phyloP scores from a whole-genome alignment of 2,113 vertebrate species.

The Tenebrosternarchus preto region DNA sequence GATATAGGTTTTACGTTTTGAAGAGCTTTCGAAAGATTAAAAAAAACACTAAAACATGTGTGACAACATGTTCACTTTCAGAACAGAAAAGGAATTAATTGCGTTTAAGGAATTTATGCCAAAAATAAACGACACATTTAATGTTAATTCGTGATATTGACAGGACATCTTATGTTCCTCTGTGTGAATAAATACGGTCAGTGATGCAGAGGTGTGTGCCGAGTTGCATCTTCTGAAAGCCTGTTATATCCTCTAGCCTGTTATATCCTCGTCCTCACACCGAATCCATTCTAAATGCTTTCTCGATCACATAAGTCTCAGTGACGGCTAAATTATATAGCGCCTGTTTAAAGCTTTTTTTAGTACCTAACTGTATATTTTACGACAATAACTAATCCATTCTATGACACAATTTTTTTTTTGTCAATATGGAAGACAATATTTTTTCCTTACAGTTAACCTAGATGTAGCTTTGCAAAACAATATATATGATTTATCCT shows the following conservation, averaged over 20 bases:
- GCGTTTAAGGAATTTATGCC: constrained; percentile 31
- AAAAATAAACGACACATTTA: constrained; percentile 41
- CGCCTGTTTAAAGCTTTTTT: too few species aligned
- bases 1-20: not conserved
- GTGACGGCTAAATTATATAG: too few species aligned
- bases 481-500: not conserved
- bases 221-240: constrained; percentile 29
- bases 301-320: too few species aligned
- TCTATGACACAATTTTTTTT: not conserved
- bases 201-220: constrained; percentile 37
- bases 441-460: not conserved
- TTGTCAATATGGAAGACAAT: not conserved
- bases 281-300: not conserved
- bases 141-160: constrained; percentile 44
- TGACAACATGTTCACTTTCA: not conserved
- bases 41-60: not conserved
- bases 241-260: constrained; percentile 31
- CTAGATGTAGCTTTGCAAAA: not conserved
- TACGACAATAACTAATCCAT: not conserved
- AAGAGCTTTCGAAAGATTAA: not conserved
- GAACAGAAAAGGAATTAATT: constrained; percentile 5
- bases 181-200: constrained; percentile 29
- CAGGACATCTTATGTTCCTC: constrained; percentile 30
- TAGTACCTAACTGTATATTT: too few species aligned
- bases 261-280: constrained; percentile 16